Conservation (phyloP, 2,797 vertebrate genomes). For the Acomys russatus region DNA sequence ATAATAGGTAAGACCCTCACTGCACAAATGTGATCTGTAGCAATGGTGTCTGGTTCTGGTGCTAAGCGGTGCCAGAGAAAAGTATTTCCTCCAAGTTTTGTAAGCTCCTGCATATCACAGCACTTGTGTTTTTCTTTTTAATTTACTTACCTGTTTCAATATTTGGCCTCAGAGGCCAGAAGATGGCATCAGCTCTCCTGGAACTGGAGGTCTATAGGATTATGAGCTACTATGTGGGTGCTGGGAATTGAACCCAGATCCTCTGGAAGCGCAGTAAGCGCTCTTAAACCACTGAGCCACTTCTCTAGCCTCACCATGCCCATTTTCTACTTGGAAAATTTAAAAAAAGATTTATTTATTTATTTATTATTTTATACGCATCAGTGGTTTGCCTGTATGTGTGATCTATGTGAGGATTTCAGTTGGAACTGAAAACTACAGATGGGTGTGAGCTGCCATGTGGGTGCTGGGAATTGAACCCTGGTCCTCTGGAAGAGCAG, state of each 20-base stretch:
- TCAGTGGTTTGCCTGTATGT: not conserved
- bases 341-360: not conserved
- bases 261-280: not conserved
- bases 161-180: not conserved
- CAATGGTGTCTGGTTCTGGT: not conserved
- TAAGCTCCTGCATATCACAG: not conserved
- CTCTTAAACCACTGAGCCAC: not conserved
- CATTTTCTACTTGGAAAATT: not conserved
- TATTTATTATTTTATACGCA: not conserved
- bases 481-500: no score
- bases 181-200: not conserved
- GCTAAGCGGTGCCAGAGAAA: not conserved
- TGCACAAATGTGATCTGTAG: not conserved
- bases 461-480: no score
- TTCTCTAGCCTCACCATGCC: not conserved
- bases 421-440: no score
- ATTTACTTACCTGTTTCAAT: not conserved
- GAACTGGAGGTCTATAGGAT: not conserved
- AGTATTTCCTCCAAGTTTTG: not conserved
- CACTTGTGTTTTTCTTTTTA: not conserved
- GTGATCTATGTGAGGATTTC: no score
- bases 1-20: not conserved
- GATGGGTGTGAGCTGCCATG: no score
- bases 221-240: not conserved
- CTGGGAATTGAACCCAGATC: not conserved